These are phyloP conservation scores for Benthosema pterotum DNA, from an alignment of 2,797 vertebrate species.

Conservation along the genomic window DNA sequence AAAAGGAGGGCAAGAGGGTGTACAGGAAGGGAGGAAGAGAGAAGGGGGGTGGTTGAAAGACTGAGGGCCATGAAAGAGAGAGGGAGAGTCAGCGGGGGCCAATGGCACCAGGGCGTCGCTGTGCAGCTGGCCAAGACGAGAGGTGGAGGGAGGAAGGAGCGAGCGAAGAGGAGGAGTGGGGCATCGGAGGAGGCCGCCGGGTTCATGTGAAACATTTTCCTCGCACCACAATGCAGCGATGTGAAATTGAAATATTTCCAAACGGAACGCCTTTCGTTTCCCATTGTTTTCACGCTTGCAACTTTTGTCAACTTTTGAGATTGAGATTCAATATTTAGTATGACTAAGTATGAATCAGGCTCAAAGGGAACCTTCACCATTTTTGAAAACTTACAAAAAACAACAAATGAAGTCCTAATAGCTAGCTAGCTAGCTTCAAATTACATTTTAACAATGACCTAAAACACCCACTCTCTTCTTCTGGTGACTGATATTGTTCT, in stretches of 20 bases:
- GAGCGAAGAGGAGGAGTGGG: slow-evolving; percentile 51
- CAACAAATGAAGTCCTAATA: no score
- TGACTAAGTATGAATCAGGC: no score
- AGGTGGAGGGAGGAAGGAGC: slow-evolving; percentile 50
- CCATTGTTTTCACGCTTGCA: slow-evolving; percentile 5
- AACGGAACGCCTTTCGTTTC: slow-evolving; percentile 6
- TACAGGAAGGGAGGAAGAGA: slow-evolving; percentile 76
- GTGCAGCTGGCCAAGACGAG: slow-evolving; percentile 72
- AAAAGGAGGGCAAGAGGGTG: slow-evolving; percentile 19
- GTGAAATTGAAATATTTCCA: slow-evolving; percentile 47
- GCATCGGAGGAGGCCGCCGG: slow-evolving; percentile 53
- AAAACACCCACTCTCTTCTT: no score
- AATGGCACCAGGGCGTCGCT: slow-evolving; percentile 68
- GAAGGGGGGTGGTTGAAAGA: slow-evolving; percentile 59
- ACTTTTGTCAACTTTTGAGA: no score
- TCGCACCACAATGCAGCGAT: not conserved
- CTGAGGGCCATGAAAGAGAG: slow-evolving; percentile 64
- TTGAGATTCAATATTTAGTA: no score
- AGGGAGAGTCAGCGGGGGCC: slow-evolving; percentile 49
- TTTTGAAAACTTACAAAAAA: no score
- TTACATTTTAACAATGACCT: no score
- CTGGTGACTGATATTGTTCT: no score
- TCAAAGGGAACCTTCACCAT: no score
- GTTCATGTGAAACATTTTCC: slow-evolving; percentile 63
- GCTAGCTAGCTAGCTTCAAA: no score